Conservation (phyloP, 2,113 vertebrate genomes). For the Cephalopholis sonnerati region DNA sequence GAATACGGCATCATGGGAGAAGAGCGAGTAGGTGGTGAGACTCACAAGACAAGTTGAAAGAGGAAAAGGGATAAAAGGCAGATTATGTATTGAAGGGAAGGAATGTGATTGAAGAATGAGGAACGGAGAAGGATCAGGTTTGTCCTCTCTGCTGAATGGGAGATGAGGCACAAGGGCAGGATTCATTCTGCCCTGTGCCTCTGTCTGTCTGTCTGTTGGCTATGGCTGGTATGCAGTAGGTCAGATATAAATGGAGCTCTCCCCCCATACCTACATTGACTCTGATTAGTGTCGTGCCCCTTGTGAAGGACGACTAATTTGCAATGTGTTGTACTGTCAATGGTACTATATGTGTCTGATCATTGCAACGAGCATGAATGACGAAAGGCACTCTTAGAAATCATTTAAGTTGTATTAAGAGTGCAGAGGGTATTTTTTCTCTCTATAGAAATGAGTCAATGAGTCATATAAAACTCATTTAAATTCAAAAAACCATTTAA, state of each 20-base stretch:
- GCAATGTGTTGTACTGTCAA: background rate
- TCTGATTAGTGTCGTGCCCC: slow-evolving; percentile 5
- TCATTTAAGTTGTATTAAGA: slow-evolving; percentile 7
- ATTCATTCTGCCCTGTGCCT: background rate
- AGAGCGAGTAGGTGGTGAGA: background rate
- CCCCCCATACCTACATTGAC: background rate
- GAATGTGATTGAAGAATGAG: slow-evolving; percentile 1
- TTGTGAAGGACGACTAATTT: background rate
- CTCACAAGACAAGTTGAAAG: slow-evolving; percentile 12
- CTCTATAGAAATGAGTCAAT: background rate
- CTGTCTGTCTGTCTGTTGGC: background rate
- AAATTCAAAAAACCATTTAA: background rate
- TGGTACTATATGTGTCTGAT: slow-evolving; percentile 3
- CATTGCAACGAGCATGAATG: slow-evolving; percentile 9
- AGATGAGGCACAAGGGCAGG: background rate
- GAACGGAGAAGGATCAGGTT: background rate
- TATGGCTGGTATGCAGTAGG: background rate
- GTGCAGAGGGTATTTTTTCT: background rate
- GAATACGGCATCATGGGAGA: background rate
- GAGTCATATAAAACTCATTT: background rate
- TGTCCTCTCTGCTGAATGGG: slow-evolving; percentile 6
- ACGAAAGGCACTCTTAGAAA: slow-evolving; percentile 35
- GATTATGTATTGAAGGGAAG: background rate
- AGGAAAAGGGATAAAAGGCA: slow-evolving; percentile 3
- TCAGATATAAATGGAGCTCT: background rate